These are phyloP conservation scores for Probaryconus sp. DNA, from an alignment of 1,140 invertebrate species.

Conservation along the genomic window DNA sequence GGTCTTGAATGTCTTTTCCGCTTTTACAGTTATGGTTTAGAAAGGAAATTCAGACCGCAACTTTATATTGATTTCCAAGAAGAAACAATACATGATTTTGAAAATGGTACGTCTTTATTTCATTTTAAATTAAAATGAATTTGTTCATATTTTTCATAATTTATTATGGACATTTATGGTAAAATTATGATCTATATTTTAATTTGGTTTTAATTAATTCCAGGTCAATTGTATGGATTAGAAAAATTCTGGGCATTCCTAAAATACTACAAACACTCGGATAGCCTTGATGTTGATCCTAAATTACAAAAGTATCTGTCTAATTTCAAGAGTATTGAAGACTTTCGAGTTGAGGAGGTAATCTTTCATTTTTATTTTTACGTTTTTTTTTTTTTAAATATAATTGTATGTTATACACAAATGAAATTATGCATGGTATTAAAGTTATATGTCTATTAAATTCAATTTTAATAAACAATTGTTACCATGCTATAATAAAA, in stretches of 20 bases:
- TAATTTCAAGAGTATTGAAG: conserved; percentile 96
- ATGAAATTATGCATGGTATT: too few relatives aligned
- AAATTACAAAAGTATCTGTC: conserved; percentile 88
- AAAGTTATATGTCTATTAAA: too few relatives aligned
- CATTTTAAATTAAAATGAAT: background rate
- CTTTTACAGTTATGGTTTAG: conserved; percentile 99
- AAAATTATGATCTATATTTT: too few relatives aligned
- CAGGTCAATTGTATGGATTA: conserved; percentile 97
- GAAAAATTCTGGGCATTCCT: conserved; percentile 99
- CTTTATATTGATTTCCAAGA: conserved; percentile 97
- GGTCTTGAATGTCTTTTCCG: conserved; percentile 97
- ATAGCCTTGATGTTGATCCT: conserved; percentile 88
- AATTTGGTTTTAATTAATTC: conserved; percentile 14
- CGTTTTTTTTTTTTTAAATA: too few relatives aligned
- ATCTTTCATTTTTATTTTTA: conserved; percentile 16
- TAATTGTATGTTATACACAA: too few relatives aligned
- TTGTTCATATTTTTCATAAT: conserved; percentile 1
- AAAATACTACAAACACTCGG: conserved; percentile 93
- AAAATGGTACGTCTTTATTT: conserved; percentile 82
- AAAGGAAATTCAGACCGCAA: conserved; percentile 94
- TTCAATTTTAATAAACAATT: conserved; percentile 45
- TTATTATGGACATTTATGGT: too few relatives aligned
- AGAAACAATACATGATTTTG: conserved; percentile 95
- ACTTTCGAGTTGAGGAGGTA: conserved; percentile 91
- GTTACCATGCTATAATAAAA: conserved; percentile 68